phyloP scores from a whole-genome alignment of 2,888 invertebrate genomes.

The Trissoscelio sp. region DNA sequence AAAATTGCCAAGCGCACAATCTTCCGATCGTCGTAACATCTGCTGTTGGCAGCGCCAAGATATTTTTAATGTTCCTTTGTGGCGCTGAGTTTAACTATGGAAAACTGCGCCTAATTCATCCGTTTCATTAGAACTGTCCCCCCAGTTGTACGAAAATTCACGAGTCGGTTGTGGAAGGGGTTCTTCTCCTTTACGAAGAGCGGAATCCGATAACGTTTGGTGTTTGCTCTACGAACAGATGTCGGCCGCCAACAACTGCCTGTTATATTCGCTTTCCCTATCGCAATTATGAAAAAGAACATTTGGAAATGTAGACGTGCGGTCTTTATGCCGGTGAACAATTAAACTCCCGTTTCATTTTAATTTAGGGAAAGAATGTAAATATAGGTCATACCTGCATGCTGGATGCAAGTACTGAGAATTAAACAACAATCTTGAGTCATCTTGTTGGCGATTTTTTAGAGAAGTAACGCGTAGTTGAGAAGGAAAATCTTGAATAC shows the following conservation, averaged over 20 bases:
- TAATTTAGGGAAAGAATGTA: conserved; percentile 15
- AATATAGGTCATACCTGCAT: conserved; percentile 51
- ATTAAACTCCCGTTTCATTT: conserved; percentile 22
- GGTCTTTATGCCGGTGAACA: conserved; percentile 30
- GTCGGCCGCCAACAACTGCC: conserved; percentile 61
- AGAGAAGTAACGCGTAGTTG: neutral
- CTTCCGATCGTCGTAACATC: conserved; percentile 56
- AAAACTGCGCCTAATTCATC: conserved; percentile 64
- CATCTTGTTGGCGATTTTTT: conserved; percentile 12
- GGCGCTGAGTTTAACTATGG: conserved; percentile 37
- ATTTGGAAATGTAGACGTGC: conserved; percentile 37
- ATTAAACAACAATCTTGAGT: conserved; percentile 23
- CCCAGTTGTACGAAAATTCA: conserved; percentile 57
- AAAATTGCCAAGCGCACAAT: conserved; percentile 60
- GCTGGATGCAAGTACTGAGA: conserved; percentile 11
- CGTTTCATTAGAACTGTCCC: conserved; percentile 58
- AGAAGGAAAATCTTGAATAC: conserved; percentile 9
- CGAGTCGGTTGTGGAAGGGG: conserved; percentile 36
- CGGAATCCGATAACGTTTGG: conserved; percentile 55
- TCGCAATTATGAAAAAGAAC: conserved; percentile 65
- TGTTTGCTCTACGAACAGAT: conserved; percentile 68
- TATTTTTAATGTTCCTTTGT: conserved; percentile 63
- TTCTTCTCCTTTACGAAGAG: conserved; percentile 16
- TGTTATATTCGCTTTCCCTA: conserved; percentile 59
- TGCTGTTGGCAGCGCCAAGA: conserved; percentile 48